Percentiles rank a stretch among this genome's conserved stretches.
Conservation (phyloP, 2,888 invertebrate species). For the Phytoseiulus persimilis region DNA sequence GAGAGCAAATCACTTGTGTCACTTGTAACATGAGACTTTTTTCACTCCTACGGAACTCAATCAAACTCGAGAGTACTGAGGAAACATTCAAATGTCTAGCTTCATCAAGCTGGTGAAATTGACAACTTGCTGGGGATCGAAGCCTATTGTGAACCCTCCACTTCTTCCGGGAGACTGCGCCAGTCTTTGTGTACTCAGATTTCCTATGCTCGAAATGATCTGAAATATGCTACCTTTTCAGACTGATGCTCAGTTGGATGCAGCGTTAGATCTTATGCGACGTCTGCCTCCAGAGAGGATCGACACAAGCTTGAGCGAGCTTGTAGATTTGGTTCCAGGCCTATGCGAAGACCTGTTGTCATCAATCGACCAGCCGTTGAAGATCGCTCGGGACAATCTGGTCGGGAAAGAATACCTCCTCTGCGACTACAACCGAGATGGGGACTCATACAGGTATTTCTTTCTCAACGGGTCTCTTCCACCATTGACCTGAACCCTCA, state of each 20-base stretch:
- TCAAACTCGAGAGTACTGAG: no score
- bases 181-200: no score
- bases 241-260: constrained; percentile 95
- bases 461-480: no score
- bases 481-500: no score
- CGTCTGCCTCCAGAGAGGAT: constrained; percentile 97
- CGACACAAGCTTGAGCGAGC: constrained; percentile 92
- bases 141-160: no score
- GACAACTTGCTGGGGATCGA: no score
- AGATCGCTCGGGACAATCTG: constrained; percentile 83
- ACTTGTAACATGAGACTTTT: no score
- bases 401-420: constrained; percentile 92
- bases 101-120: no score
- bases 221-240: constrained; percentile 49
- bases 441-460: constrained; percentile 94
- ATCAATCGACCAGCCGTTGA: constrained; percentile 94
- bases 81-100: no score
- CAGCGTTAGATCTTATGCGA: constrained; percentile 96
- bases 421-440: constrained; percentile 98
- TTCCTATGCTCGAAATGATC: not conserved
- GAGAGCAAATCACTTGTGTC: not conserved
- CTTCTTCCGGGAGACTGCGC: no score
- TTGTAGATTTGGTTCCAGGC: constrained; percentile 86
- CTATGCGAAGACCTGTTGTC: constrained; percentile 93
- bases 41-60: no score